Evolutionary conservation across 2,797 vertebrate genomes (phyloP), one percentile per base, ranked within the genome.

Genomic region (Cynopterus sphinx): DNA sequence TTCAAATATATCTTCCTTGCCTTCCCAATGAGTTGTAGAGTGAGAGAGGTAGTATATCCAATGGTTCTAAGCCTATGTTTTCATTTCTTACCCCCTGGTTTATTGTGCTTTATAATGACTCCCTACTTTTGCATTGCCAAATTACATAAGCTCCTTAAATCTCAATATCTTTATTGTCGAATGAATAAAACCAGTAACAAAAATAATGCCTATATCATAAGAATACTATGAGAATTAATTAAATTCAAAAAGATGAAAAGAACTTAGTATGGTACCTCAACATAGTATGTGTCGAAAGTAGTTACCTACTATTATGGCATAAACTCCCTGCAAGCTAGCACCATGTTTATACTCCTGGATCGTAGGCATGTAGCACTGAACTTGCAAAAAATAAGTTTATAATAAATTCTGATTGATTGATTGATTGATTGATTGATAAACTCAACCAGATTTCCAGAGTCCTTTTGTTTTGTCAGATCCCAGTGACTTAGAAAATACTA

Each of bases 401-500:
- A 71, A 71, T 28, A 77, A 59, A 71, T 86, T 19, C 2, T 77
- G 73, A 9, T 26, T 92, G 77, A 26, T 6, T 75, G 36, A 22
- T 12, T 36, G 10, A 46, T 5, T 74, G 49, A 31, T 11, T 36
- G 10, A n/a, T 59, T 78, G 31, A 73, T 43, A 33, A 87, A 88
- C 67, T 83, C 53, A 63, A 61, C 46, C 51, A 83, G 21, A 83
- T 87, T 94, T 95, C 55, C 70, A 61, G 46, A 78, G n/a, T 49
- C 3, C 8, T 88, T 84, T 87, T 71, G 13, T 78, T 91, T 74
- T 78, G n/a, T 71, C n/a, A 88, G 16, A 3, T 90, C 36, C 87
- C 71, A 94, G 53, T 88, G 73, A 90, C 21, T 63, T 49, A 83
- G 46, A 91, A 92, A 87, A 90, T 68, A 96, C 43, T 73, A 7